Evolutionary conservation across 2,888 invertebrate genomes (phyloP).

Genomic region (Torymus aiolomorphi): DNA sequence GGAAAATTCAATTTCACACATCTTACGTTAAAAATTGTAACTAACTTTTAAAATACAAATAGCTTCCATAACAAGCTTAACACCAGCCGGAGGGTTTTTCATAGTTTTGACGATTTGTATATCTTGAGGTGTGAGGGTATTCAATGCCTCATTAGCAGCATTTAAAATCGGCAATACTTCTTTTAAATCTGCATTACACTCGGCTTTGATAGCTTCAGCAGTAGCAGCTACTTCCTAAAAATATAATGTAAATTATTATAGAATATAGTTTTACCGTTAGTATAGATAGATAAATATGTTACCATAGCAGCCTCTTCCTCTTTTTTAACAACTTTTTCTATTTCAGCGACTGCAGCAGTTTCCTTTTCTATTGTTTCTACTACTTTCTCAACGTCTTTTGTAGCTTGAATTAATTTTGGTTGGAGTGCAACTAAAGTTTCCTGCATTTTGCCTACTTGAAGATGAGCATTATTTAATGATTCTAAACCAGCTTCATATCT

Average conservation of each 20-base stretch:
- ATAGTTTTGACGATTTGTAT: constrained; percentile 97
- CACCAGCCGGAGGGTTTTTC: constrained; percentile 95
- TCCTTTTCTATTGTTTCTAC: constrained; percentile 92
- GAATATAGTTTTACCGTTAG: background rate
- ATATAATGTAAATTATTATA: background rate
- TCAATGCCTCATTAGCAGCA: constrained; percentile 89
- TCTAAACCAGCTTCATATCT: constrained; percentile 92
- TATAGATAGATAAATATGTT: constrained; percentile 2
- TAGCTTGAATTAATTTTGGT: constrained; percentile 90
- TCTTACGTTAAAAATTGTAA: background rate
- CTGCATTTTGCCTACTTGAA: constrained; percentile 89
- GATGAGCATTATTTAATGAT: constrained; percentile 89
- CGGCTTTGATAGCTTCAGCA: constrained; percentile 92
- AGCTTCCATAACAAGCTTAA: constrained; percentile 97
- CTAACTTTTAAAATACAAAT: constrained; percentile 91
- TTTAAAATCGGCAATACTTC: constrained; percentile 95
- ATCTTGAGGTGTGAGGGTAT: constrained; percentile 94
- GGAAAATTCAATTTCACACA: background rate
- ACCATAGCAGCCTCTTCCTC: constrained; percentile 87
- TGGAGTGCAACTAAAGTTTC: constrained; percentile 88
- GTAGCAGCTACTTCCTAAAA: constrained; percentile 69
- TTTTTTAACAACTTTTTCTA: constrained; percentile 86
- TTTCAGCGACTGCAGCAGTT: constrained; percentile 88
- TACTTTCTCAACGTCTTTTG: constrained; percentile 91
- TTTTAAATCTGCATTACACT: constrained; percentile 93